phyloP scores from a whole-genome alignment of 1,140 invertebrate species.

The Drosophila setifemur region DNA sequence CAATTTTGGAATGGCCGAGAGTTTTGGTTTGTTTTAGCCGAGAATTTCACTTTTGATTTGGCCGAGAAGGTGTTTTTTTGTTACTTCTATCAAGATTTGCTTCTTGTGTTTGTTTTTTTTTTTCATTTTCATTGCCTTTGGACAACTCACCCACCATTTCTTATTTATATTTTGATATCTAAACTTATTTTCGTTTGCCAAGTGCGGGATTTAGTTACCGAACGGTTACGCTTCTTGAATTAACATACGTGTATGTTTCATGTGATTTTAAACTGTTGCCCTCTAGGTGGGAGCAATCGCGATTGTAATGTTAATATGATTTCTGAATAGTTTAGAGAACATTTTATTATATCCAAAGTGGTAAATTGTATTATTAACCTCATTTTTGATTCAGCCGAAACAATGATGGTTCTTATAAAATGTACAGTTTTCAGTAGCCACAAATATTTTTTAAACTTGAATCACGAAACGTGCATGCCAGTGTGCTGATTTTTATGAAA shows the following conservation, averaged over 20 bases:
- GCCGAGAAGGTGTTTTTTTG: conserved; percentile 43
- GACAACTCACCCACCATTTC: conserved; percentile 38
- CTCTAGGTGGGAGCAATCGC: conserved; percentile 9
- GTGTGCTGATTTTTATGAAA: conserved; percentile 28
- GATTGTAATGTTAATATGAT: conserved; percentile 10
- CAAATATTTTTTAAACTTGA: conserved; percentile 65
- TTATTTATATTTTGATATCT: conserved; percentile 46
- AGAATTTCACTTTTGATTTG: conserved; percentile 43
- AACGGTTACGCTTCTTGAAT: conserved; percentile 32
- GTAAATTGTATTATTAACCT: conserved; percentile 2
- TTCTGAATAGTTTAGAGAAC: conserved; percentile 14
- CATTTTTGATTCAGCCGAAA: conserved; percentile 43
- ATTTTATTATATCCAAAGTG: conserved; percentile 14
- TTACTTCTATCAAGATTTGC: neutral
- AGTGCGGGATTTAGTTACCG: conserved; percentile 26
- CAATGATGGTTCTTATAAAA: conserved; percentile 8
- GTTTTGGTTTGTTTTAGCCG: conserved; percentile 25
- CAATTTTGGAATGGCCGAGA: conserved; percentile 60
- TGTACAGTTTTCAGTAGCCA: conserved; percentile 36
- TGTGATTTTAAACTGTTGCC: conserved; percentile 3
- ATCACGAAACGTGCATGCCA: conserved; percentile 66
- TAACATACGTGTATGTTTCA: conserved; percentile 12
- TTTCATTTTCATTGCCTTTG: conserved; percentile 20
- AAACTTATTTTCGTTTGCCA: conserved; percentile 24
- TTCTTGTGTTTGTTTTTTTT: conserved; percentile 18